Percentiles rank a stretch among this genome's conserved stretches.
These are phyloP conservation scores for Mastomys coucha DNA, from an alignment of 2,113 vertebrate species.

Conservation along the genomic window DNA sequence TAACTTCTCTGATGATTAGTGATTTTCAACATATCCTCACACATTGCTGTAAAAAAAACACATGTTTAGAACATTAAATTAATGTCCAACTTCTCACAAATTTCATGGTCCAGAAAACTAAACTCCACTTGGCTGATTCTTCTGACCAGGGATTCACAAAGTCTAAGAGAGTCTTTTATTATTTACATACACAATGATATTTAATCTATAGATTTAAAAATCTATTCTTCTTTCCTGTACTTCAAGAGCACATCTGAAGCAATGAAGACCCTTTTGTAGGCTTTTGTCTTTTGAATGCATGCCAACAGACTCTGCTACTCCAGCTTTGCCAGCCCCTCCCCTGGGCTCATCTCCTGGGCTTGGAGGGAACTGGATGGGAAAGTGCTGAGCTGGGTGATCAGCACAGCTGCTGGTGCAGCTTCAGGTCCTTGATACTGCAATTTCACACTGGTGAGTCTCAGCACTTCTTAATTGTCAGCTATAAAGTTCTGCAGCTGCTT, in stretches of 20 bases:
- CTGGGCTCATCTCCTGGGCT: background rate
- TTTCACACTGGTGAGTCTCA: constrained; percentile 36
- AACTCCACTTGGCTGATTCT: background rate
- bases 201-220: background rate
- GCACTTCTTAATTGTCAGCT: constrained; percentile 62
- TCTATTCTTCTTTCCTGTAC: background rate
- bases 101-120: background rate
- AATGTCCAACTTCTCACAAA: background rate
- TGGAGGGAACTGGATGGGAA: background rate
- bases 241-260: background rate
- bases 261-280: background rate
- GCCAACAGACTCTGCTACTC: background rate
- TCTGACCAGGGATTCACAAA: background rate
- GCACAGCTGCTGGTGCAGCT: constrained; percentile 48
- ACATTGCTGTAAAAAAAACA: background rate
- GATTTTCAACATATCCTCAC: no score
- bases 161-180: background rate
- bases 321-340: background rate
- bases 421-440: background rate
- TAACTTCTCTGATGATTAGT: background rate
- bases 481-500: constrained; percentile 56
- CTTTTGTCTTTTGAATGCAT: background rate
- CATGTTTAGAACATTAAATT: background rate
- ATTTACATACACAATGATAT: background rate
- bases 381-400: constrained; percentile 55